Percentiles rank a stretch among this genome's conserved stretches.
phyloP scores from a whole-genome alignment of 2,113 vertebrate species.

The Patagioenas fasciata region DNA sequence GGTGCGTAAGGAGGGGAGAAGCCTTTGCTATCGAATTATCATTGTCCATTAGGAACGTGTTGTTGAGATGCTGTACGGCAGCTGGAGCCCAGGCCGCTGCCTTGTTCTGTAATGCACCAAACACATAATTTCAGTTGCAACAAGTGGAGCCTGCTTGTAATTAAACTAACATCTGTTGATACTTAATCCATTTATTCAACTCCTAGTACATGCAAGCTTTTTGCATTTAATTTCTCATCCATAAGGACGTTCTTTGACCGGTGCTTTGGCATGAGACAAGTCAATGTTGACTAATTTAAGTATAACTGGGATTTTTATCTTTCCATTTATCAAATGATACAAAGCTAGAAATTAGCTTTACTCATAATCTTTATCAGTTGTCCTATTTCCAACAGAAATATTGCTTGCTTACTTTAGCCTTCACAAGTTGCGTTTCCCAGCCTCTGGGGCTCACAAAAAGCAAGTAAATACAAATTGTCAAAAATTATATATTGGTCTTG shows the following conservation, averaged over 20 bases:
- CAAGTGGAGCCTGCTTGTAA: constrained; percentile 47
- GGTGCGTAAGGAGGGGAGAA: background rate
- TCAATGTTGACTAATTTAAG: background rate
- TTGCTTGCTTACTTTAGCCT: background rate
- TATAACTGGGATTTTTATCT: background rate
- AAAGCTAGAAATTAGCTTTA: background rate
- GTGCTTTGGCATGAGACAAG: background rate
- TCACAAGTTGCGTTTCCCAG: background rate
- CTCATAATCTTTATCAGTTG: background rate
- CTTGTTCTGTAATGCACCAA: constrained; percentile 15
- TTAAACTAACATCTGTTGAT: constrained; percentile 57
- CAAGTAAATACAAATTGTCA: background rate
- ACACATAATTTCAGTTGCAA: constrained; percentile 22
- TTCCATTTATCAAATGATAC: background rate
- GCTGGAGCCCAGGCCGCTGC: background rate
- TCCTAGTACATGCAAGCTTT: constrained; percentile 28
- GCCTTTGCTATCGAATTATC: background rate
- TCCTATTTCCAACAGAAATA: background rate
- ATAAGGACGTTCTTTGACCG: background rate
- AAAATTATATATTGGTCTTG: background rate
- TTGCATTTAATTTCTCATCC: constrained; percentile 27
- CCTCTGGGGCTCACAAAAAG: background rate
- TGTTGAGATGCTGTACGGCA: background rate
- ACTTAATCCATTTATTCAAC: constrained; percentile 52
- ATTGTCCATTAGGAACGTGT: background rate